These are phyloP conservation scores for Coracias cyanogaster DNA, from an alignment of 2,797 vertebrate species.

Conservation along the genomic window DNA sequence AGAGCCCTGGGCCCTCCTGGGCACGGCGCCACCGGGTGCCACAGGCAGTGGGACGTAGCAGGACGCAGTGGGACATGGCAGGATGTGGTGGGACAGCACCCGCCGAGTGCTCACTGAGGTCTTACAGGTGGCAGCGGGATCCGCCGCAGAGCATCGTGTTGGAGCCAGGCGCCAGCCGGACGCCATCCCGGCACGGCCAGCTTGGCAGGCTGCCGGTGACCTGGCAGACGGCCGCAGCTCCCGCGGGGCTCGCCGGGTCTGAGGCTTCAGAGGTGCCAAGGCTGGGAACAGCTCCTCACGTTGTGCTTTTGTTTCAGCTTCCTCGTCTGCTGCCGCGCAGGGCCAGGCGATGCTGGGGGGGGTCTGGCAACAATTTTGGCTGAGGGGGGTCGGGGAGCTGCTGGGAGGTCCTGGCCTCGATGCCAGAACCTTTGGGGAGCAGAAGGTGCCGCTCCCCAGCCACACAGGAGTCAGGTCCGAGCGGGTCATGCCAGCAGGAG, in stretches of 20 bases:
- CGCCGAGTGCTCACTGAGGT: accelerated
- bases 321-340: not conserved
- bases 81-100: accelerated
- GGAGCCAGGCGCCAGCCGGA: not conserved
- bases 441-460: not conserved
- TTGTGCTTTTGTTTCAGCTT: not conserved
- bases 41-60: accelerated
- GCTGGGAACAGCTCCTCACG: accelerated
- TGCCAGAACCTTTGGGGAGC: not conserved
- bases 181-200: not conserved
- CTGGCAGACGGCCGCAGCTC: not conserved
- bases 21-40: accelerated
- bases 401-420: too few relatives aligned
- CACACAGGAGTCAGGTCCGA: accelerated
- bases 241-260: not conserved
- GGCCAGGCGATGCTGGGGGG: not conserved
- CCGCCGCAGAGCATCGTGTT: accelerated
- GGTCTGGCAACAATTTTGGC: not conserved
- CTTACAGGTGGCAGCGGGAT: not conserved
- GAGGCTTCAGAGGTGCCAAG: not conserved
- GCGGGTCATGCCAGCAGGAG: not conserved
- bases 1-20: accelerated
- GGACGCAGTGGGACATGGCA: accelerated
- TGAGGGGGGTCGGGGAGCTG: not conserved
- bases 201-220: not conserved